These are phyloP conservation scores for Pomatostomus ruficeps DNA, from an alignment of 2,113 vertebrate species.

Conservation along the genomic window DNA sequence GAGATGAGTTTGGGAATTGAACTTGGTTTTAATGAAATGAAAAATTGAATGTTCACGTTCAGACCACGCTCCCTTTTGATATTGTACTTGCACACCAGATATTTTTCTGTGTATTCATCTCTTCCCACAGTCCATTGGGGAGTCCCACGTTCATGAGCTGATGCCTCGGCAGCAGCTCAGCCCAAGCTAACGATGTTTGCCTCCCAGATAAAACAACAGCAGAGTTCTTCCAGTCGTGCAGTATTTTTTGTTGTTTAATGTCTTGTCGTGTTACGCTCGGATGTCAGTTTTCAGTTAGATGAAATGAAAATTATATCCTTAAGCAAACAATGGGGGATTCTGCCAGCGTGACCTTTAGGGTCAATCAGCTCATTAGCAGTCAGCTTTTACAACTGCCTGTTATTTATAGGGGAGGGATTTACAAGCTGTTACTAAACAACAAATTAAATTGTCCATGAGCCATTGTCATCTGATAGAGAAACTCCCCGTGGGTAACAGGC, in stretches of 20 bases:
- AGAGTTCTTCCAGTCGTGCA: not conserved
- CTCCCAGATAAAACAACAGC: not conserved
- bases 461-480: constrained; percentile 69
- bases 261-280: not conserved
- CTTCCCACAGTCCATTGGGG: not conserved
- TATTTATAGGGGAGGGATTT: constrained; percentile 72
- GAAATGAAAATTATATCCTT: constrained; percentile 59
- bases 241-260: not conserved
- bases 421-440: constrained; percentile 77
- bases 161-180: not conserved
- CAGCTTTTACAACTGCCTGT: constrained; percentile 66
- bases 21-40: not conserved
- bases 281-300: constrained; percentile 23
- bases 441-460: constrained; percentile 79
- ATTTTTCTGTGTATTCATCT: not conserved
- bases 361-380: constrained; percentile 79
- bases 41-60: not conserved
- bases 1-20: not conserved
- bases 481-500: constrained; percentile 65
- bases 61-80: not conserved
- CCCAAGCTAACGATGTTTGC: not conserved
- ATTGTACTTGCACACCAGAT: not conserved
- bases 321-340: constrained; percentile 58
- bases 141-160: not conserved
- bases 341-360: constrained; percentile 70